Percentiles rank a stretch among this genome's conserved stretches.
These are phyloP conservation scores for Drosophila conformis DNA, from an alignment of 2,888 invertebrate genomes.

Conservation along the genomic window DNA sequence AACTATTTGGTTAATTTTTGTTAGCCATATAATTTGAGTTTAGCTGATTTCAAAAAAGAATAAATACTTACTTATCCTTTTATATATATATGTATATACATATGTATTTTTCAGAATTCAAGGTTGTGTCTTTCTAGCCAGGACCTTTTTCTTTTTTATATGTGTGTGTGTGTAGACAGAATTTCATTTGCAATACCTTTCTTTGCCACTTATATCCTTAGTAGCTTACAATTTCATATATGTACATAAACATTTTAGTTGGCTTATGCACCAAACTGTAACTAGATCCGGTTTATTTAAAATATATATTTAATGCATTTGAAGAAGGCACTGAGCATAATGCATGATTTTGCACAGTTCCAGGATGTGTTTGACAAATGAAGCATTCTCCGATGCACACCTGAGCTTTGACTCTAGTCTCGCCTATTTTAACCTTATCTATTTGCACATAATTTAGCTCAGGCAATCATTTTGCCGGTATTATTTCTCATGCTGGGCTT, in stretches of 20 bases:
- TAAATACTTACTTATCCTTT: too few relatives aligned
- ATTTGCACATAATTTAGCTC: not conserved
- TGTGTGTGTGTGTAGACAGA: not conserved
- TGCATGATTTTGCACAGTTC: not conserved
- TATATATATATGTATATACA: too few relatives aligned
- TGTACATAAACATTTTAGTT: not conserved
- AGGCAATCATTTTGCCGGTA: not conserved
- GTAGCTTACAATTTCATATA: not conserved
- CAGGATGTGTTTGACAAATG: not conserved
- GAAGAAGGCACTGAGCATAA: not conserved
- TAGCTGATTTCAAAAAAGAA: not conserved
- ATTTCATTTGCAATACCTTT: not conserved
- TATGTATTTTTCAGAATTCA: not conserved
- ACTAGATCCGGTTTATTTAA: not conserved
- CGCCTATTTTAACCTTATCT: constrained; percentile 2
- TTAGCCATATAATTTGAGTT: not conserved
- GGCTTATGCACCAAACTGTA: constrained; percentile 1
- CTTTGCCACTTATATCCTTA: not conserved
- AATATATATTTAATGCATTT: not conserved
- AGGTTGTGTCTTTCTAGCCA: not conserved
- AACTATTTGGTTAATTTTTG: not conserved
- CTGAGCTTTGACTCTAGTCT: not conserved
- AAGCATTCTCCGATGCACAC: not conserved
- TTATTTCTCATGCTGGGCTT: constrained; percentile 1
- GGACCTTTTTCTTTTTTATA: not conserved